These are phyloP conservation scores for Eulemur mongoz DNA, from an alignment of 2,797 vertebrate species.

Conservation along the genomic window DNA sequence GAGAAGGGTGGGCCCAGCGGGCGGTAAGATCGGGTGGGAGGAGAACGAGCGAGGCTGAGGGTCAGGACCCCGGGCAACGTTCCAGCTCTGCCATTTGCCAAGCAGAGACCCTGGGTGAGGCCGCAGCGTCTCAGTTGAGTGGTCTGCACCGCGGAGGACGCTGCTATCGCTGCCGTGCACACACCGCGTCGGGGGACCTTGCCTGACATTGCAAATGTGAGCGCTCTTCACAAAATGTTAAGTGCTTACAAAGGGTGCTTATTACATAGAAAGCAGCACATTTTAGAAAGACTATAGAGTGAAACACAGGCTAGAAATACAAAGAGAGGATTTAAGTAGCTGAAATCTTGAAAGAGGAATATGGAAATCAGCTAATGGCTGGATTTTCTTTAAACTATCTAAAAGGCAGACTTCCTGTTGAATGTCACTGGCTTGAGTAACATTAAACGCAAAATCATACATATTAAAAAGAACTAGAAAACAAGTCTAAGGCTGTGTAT, in stretches of 20 bases:
- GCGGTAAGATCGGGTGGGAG: neutral
- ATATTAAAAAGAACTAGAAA: neutral
- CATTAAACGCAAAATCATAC: neutral
- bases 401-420: neutral
- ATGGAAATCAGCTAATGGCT: neutral
- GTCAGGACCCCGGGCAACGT: neutral
- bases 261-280: neutral
- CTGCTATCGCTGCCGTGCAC: too few species aligned
- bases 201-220: neutral
- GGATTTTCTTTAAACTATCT: neutral
- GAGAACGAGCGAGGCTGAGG: neutral
- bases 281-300: neutral
- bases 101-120: neutral
- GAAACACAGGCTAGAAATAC: neutral
- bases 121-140: neutral
- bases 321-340: neutral
- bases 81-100: neutral
- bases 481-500: neutral
- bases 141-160: neutral
- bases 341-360: constrained; percentile 11
- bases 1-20: neutral
- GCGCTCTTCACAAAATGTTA: neutral
- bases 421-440: neutral
- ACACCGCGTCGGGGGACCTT: neutral
- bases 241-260: constrained; percentile 31